Conservation (phyloP, 2,888 invertebrate genomes). For the Sarcophaga variegata region DNA sequence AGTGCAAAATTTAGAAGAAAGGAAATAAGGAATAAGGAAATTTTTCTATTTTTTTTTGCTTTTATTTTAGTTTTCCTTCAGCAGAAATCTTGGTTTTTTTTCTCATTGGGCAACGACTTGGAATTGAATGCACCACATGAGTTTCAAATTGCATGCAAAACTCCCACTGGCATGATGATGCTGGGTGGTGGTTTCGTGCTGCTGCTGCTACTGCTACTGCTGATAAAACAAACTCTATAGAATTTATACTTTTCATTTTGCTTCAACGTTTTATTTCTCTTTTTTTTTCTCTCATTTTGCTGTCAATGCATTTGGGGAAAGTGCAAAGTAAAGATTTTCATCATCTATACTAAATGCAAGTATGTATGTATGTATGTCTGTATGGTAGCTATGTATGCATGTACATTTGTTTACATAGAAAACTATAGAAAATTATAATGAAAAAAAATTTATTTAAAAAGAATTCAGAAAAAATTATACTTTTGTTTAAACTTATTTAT, state of each 20-base stretch:
- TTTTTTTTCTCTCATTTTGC: constrained; percentile 30
- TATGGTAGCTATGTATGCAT: too few relatives aligned
- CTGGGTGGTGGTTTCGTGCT: background rate
- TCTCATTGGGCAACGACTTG: constrained; percentile 69
- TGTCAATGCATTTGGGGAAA: constrained; percentile 61
- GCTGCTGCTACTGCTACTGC: background rate
- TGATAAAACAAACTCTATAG: constrained; percentile 46
- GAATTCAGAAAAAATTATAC: constrained; percentile 6
- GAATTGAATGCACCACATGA: constrained; percentile 70
- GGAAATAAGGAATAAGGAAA: constrained; percentile 27
- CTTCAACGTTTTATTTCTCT: background rate
- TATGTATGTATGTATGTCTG: background rate
- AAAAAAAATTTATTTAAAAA: background rate
- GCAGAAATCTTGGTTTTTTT: constrained; percentile 28
- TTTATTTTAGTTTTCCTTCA: background rate
- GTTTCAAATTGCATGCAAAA: constrained; percentile 40
- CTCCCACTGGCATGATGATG: background rate
- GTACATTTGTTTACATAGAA: background rate
- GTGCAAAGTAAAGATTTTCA: constrained; percentile 56
- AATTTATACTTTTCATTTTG: constrained; percentile 35
- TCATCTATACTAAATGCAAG: constrained; percentile 11
- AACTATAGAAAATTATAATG: constrained; percentile 5
- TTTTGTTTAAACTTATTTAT: constrained; percentile 12
- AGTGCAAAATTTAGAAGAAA: constrained; percentile 65
- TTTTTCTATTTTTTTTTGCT: background rate